These are phyloP conservation scores for Netelia melanura DNA, from an alignment of 2,888 invertebrate species.

Conservation along the genomic window DNA sequence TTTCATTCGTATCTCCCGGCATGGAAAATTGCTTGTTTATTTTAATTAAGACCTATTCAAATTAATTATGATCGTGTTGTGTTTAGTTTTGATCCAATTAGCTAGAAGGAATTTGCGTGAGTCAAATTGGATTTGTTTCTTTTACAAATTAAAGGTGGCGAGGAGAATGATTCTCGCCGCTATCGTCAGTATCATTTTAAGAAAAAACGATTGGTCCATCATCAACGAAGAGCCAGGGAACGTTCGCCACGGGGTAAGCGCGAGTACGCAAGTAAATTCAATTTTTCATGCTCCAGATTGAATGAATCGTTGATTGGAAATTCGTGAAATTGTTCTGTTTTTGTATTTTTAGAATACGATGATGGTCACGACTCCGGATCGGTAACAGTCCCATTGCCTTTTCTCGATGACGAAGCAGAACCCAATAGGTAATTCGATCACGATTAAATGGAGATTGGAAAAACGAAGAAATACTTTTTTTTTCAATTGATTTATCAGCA, in stretches of 20 bases:
- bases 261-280: conserved; percentile 60
- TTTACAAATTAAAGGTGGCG: conserved; percentile 14
- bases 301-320: neutral
- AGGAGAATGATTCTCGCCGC: conserved; percentile 10
- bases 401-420: conserved; percentile 86
- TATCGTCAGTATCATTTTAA: conserved; percentile 27
- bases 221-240: conserved; percentile 30
- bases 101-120: neutral
- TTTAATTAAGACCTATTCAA: neutral
- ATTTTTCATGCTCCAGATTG: conserved; percentile 4
- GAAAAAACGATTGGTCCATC: conserved; percentile 55
- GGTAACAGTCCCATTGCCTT: conserved; percentile 86
- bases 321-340: neutral
- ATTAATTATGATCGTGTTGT: neutral
- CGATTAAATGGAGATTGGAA: neutral
- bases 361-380: conserved; percentile 24
- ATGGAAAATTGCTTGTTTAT: neutral
- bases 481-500: conserved; percentile 76
- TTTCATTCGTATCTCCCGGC: neutral
- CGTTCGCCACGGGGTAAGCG: conserved; percentile 56
- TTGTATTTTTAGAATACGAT: conserved; percentile 13
- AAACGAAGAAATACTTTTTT: neutral
- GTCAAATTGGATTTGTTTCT: neutral
- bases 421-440: conserved; percentile 81
- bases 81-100: neutral